Evolutionary conservation across 2,113 vertebrate genomes (phyloP).

Genomic region (Sardina pilchardus): DNA sequence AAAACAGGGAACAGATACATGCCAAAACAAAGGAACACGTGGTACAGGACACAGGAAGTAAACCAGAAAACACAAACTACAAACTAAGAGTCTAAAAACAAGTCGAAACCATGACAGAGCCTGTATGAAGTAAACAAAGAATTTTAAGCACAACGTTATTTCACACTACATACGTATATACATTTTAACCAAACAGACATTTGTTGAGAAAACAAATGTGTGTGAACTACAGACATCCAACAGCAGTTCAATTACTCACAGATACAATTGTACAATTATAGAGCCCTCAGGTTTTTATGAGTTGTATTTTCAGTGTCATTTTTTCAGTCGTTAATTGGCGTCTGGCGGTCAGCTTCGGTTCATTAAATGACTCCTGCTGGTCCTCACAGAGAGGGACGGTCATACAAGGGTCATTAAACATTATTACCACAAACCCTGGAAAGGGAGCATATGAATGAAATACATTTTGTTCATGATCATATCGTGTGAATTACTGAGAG

Average conservation of each 20-base stretch:
- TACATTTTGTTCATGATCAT: not conserved
- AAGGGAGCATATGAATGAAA: not conserved
- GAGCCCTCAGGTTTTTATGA: constrained; percentile 49
- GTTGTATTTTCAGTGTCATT: constrained; percentile 42
- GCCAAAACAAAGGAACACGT: no score
- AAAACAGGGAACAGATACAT: no score
- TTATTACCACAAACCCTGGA: constrained; percentile 8
- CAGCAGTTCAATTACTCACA: not conserved
- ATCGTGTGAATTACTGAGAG: not conserved
- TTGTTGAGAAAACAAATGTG: not conserved
- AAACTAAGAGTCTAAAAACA: no score
- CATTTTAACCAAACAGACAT: not conserved
- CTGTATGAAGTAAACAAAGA: no score
- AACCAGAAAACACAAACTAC: no score
- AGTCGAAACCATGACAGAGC: no score
- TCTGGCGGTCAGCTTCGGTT: constrained; percentile 64
- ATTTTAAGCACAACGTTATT: no score
- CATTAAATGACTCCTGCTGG: constrained; percentile 69
- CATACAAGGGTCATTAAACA: constrained; percentile 50
- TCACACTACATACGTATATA: no score
- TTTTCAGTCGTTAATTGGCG: constrained; percentile 65
- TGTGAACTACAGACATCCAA: not conserved
- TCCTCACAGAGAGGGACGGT: constrained; percentile 54
- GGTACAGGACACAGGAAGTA: no score
- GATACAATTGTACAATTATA: not conserved